Conservation (phyloP, 2,888 invertebrate genomes). For the Lamproptera curius region DNA sequence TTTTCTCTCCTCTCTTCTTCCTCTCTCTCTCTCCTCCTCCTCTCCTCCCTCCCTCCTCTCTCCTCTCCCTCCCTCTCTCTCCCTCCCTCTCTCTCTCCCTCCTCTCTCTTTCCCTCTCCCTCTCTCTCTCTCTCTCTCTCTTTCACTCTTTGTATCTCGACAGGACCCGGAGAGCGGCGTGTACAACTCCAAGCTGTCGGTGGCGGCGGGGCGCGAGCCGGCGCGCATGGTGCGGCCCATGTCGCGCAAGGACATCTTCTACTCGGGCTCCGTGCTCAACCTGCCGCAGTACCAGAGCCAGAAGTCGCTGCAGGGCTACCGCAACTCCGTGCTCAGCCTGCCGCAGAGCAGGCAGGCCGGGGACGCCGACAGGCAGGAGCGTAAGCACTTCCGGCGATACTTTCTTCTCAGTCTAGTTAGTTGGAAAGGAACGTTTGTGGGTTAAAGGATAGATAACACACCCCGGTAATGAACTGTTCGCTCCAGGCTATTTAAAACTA, state of each 20-base stretch:
- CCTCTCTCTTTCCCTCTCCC: too few species aligned
- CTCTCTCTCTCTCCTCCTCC: too few species aligned
- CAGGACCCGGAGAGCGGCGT: conserved; percentile 84
- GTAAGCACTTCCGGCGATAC: conserved; percentile 60
- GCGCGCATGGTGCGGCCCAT: conserved; percentile 90
- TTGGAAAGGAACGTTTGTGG: too few species aligned
- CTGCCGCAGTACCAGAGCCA: conserved; percentile 96
- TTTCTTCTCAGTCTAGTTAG: too few species aligned
- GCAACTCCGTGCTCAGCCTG: conserved; percentile 93
- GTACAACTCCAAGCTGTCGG: conserved; percentile 83
- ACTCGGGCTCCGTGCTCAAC: conserved; percentile 96
- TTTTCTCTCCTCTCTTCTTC: conserved; percentile 1
- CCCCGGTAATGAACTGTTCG: too few species aligned
- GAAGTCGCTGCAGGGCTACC: conserved; percentile 92
- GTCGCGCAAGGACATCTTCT: conserved; percentile 98
- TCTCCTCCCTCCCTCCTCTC: too few species aligned
- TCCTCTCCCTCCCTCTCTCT: too few species aligned
- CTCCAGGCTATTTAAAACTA: too few species aligned
- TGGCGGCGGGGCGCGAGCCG: conserved; percentile 59
- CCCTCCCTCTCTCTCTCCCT: too few species aligned
- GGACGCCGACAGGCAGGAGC: conserved; percentile 82
- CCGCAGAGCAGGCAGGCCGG: conserved; percentile 83
- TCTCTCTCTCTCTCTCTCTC: too few species aligned
- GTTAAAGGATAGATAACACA: too few species aligned
- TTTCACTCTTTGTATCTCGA: too few species aligned